These are phyloP conservation scores for Brenthis daphne DNA, from an alignment of 2,888 invertebrate species.

Conservation along the genomic window DNA sequence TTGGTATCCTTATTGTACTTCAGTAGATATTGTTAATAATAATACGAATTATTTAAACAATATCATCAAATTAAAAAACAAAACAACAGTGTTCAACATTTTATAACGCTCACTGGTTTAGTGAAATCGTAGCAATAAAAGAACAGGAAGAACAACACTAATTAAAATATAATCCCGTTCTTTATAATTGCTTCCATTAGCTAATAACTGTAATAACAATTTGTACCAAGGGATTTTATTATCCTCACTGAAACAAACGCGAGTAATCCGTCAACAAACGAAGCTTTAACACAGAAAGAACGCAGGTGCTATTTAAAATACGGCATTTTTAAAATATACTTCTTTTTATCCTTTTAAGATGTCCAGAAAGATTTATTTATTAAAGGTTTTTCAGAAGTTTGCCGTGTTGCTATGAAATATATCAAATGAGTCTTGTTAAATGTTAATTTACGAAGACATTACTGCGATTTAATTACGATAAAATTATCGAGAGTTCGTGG, in stretches of 20 bases:
- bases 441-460: no score
- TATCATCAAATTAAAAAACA: no score
- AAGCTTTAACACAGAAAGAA: neutral
- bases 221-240: slow-evolving; percentile 14
- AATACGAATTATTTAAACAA: no score
- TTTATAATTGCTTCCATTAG: slow-evolving; percentile 30
- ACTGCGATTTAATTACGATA: no score
- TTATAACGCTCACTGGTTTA: neutral
- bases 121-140: slow-evolving; percentile 33
- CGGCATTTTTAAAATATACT: slow-evolving; percentile 13
- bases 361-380: slow-evolving; percentile 13
- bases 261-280: slow-evolving; percentile 23
- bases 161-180: slow-evolving; percentile 49
- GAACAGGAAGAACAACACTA: slow-evolving; percentile 54
- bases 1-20: no score
- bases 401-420: no score
- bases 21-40: no score
- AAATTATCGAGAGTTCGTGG: no score
- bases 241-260: neutral
- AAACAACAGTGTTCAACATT: no score
- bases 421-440: no score
- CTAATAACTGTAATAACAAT: slow-evolving; percentile 20
- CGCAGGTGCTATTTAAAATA: slow-evolving; percentile 21
- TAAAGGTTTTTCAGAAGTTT: neutral
- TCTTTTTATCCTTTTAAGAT: slow-evolving; percentile 13